These are phyloP conservation scores for Hyla sarda DNA, from an alignment of 2,113 vertebrate species.

Conservation along the genomic window DNA sequence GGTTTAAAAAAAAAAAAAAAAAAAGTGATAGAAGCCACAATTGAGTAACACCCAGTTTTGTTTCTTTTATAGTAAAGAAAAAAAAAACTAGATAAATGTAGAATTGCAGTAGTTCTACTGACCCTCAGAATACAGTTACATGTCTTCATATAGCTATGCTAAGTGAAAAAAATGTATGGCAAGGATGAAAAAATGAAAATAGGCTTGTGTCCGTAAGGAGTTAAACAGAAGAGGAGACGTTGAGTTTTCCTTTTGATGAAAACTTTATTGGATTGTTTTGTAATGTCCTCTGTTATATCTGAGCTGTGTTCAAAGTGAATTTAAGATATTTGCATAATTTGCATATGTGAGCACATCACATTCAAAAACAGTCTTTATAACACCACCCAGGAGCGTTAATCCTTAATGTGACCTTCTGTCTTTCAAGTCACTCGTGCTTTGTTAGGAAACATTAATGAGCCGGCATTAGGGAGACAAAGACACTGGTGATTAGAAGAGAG, in stretches of 20 bases:
- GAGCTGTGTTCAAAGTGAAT: neutral
- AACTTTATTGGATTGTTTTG: neutral
- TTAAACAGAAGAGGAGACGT: neutral
- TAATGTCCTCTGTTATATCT: conserved; percentile 47
- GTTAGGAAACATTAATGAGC: conserved; percentile 31
- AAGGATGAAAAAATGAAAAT: no score
- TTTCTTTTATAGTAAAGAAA: no score
- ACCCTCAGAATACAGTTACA: no score
- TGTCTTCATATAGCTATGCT: no score
- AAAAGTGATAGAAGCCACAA: no score
- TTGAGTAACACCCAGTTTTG: no score
- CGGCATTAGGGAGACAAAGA: neutral
- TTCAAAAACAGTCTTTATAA: conserved; percentile 41
- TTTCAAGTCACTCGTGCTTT: conserved; percentile 28
- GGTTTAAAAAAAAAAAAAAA: no score
- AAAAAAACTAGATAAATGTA: no score
- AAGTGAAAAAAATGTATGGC: no score
- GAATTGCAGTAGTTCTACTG: no score
- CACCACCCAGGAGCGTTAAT: conserved; percentile 49
- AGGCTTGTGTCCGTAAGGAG: no score
- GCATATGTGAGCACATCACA: conserved; percentile 52
- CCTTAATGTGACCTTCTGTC: conserved; percentile 26
- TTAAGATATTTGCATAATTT: conserved; percentile 31
- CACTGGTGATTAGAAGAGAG: neutral
- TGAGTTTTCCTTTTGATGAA: neutral